Base-by-base conservation (phyloP, 1,140 invertebrate species). In the Calycopis cecrops region DNA sequence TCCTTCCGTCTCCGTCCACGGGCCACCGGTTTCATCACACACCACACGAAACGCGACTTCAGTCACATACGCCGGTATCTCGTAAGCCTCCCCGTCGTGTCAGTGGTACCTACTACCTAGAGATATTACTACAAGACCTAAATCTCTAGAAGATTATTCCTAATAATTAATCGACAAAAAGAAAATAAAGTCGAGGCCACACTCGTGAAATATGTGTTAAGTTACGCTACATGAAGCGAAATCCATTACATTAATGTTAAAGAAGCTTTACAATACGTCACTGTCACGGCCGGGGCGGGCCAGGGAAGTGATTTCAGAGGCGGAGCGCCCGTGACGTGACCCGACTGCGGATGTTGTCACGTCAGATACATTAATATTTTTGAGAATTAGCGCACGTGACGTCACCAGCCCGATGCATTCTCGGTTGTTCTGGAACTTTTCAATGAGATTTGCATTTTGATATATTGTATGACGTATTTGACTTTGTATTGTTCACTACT, bases 231-330 rank as follows among this genome's bases (percentile, higher is more conserved):
- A 80, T 80, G 73, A 79, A 80, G 73, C 69, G 76, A 79, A 81
- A 78, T 83, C 76, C 75, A 83, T 85, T 85, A 81, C 63, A 73
- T 77, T 78, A 83, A 81, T 83, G 79, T 80, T 76, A 76, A 80
- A 79, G 76, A 78, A 75, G 71, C 72, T 71, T 64, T 67, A 79
- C 76, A 74, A 83, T 84, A 76, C 76, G 78, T 84, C 80, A 84
- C 71, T 84, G 80, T 84, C 80, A 76, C 35, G 50, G 12, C 21
- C 17, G 66, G 71, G 63, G 65, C 59, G 67, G 70, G 63, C 67
- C 21, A 63, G 74, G 68, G 71, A 81, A 84, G 80, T 81, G 80
- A 84, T 84, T 83, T 77, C 71, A 72, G 65, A 78, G 71, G 75
- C 76, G 71, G 69, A 76, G 78, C 77, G 71, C 67, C 69, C 35